Base-by-base conservation (phyloP, 1,140 invertebrate genomes). In the Heterodera carotae region DNA sequence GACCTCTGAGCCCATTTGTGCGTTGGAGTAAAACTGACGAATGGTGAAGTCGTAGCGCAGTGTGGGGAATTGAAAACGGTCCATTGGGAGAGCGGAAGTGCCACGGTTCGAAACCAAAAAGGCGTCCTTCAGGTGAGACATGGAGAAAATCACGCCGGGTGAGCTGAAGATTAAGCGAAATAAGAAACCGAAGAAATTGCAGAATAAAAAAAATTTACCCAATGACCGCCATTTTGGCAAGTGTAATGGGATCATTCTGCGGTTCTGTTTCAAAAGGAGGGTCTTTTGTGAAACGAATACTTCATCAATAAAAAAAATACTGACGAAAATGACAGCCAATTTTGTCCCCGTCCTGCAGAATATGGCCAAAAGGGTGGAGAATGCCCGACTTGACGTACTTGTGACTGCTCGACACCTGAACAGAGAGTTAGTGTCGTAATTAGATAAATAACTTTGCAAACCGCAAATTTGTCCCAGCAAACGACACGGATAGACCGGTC, bases 401-500 rank as follows among this genome's bases (percentile, higher is more conserved):
- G 18, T 64, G 29, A 67, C 48, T 78, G 66, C 76, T 77, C n/a
- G 76, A 56, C 10, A 78, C 43, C 75, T 76, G 48, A 64, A 76
- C 34, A 70, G 25, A 0, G 18, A 33, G 2, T 72, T n/a, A 43
- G 12, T 68, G 15, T 5, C 5, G 5, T n/a, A 62, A 6, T 10
- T 12, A 8, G 43, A 22, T 7, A 25, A 33, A 74, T 18, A 29
- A 2, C 22, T 75, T 70, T 33, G 18, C 56, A n/a, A 31, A 78
- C 76, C 76, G 73, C 56, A 56, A 76, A 76, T 53, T 78, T 78
- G 60, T 78, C 66, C 29, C 48, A 78, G 33, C 73, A 78, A 27
- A 78, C 76, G 2, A 78, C 76, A 69, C 76, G 78, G 76, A 81
- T 62, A 7, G 78, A 56, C 22, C 59, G 71, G 53, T 82, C 79